These are phyloP conservation scores for Rambutsinella grinnellia DNA, from an alignment of 2,888 invertebrate species.

Conservation along the genomic window DNA sequence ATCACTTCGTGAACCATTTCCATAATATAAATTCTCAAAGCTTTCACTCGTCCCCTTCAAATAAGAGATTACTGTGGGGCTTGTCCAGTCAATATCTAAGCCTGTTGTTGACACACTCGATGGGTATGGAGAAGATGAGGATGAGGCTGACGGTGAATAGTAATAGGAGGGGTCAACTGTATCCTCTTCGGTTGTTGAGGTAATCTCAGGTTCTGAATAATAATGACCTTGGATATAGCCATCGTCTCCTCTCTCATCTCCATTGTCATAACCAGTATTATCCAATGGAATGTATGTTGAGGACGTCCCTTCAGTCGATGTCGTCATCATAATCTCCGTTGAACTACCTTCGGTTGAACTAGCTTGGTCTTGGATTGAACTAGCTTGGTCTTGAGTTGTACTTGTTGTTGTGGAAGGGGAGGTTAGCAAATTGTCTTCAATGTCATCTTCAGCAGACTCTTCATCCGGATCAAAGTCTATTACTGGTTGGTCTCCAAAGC, in stretches of 20 bases:
- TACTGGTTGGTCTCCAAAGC: conserved; percentile 11
- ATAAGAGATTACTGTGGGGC: background rate
- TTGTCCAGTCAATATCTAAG: conserved; percentile 9
- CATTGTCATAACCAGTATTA: too few species aligned
- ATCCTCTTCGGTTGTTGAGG: conserved; percentile 5
- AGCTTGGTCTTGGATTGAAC: too few species aligned
- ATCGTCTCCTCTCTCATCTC: too few species aligned
- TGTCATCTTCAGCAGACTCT: conserved; percentile 32
- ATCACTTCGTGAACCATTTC: conserved; percentile 8
- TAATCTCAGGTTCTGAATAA: background rate
- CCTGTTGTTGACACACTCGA: too few species aligned
- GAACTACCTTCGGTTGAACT: conserved; percentile 11
- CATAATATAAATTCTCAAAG: background rate
- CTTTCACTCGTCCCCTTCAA: conserved; percentile 11
- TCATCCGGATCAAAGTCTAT: conserved; percentile 5
- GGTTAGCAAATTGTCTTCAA: background rate
- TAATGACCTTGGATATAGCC: too few species aligned
- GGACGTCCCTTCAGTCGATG: too few species aligned
- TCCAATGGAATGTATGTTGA: too few species aligned
- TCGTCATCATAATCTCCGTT: background rate
- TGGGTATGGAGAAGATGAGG: background rate
- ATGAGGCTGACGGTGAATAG: conserved; percentile 1
- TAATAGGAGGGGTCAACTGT: too few species aligned
- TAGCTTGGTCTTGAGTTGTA: too few species aligned
- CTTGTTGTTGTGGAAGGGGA: background rate